Evolutionary conservation across 2,888 invertebrate species (phyloP).

Genomic region (Hartigia nigra): DNA sequence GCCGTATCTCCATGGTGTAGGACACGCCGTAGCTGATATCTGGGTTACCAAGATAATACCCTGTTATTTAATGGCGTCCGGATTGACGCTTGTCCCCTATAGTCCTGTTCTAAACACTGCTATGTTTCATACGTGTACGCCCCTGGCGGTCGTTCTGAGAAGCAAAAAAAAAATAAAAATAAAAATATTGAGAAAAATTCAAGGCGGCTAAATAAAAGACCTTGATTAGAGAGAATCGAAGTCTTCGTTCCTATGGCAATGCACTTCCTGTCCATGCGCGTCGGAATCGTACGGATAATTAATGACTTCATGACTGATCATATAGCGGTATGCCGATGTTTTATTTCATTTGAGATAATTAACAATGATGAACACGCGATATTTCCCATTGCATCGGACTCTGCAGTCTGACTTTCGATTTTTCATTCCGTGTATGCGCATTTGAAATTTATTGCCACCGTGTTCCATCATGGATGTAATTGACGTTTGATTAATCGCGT

Average conservation of each 20-base stretch:
- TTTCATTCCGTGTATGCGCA: not conserved
- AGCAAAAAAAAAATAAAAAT: not conserved
- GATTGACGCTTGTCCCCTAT: constrained; percentile 15
- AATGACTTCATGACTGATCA: not conserved
- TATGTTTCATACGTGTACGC: not conserved
- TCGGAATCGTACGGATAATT: not conserved
- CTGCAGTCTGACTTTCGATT: not conserved
- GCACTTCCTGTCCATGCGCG: not conserved
- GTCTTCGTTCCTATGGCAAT: not conserved
- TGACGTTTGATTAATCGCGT: not conserved
- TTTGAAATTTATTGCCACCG: not conserved
- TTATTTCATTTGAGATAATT: not conserved
- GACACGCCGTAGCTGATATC: constrained; percentile 30
- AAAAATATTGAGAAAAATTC: not conserved
- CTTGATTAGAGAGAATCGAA: not conserved
- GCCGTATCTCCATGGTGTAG: constrained; percentile 15
- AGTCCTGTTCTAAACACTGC: not conserved
- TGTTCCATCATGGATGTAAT: not conserved
- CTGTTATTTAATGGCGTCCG: constrained; percentile 37
- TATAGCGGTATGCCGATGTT: not conserved
- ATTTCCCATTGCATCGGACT: not conserved
- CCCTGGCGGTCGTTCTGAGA: not conserved
- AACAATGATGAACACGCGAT: not conserved
- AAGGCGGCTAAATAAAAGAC: not conserved
- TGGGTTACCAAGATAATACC: constrained; percentile 40